Evolutionary conservation across 2,113 vertebrate genomes (phyloP).

Genomic region (Polypterus bichir): DNA sequence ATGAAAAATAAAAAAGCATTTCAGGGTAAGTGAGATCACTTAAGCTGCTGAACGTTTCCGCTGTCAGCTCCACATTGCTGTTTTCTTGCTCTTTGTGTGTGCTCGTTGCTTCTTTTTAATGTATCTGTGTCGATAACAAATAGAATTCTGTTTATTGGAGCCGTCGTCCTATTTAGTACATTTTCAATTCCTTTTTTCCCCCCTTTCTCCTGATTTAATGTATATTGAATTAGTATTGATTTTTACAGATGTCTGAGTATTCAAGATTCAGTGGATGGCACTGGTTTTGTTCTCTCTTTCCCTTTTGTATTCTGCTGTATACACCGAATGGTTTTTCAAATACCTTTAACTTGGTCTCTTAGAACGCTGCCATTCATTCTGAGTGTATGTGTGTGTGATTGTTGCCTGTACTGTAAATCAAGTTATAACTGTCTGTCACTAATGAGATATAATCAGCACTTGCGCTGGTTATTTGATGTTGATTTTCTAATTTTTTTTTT

Average conservation of each 20-base stretch:
- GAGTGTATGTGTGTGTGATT: constrained; percentile 27
- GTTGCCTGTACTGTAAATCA: constrained; percentile 8
- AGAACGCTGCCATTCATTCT: constrained; percentile 20
- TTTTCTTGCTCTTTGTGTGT: constrained; percentile 33
- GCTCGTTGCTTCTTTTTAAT: constrained; percentile 12
- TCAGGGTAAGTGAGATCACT: constrained; percentile 72
- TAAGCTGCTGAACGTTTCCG: constrained; percentile 58
- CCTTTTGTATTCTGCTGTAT: no score
- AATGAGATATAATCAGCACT: constrained; percentile 40
- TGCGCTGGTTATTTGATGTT: constrained; percentile 40
- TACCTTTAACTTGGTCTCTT: neutral
- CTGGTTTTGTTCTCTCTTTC: no score
- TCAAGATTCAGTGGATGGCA: no score
- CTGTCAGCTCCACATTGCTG: constrained; percentile 61
- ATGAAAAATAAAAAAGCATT: constrained; percentile 69
- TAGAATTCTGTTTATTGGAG: neutral
- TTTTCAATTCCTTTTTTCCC: neutral
- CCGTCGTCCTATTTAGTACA: constrained; percentile 22
- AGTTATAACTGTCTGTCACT: constrained; percentile 10
- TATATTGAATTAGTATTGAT: constrained; percentile 25
- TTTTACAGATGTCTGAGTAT: constrained; percentile 8
- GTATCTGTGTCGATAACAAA: constrained; percentile 11
- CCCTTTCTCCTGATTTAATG: constrained; percentile 16
- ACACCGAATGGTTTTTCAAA: no score
- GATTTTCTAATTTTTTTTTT: constrained; percentile 23